Evolutionary conservation across 2,888 invertebrate genomes (phyloP).

Genomic region (Micropterix aruncella): DNA sequence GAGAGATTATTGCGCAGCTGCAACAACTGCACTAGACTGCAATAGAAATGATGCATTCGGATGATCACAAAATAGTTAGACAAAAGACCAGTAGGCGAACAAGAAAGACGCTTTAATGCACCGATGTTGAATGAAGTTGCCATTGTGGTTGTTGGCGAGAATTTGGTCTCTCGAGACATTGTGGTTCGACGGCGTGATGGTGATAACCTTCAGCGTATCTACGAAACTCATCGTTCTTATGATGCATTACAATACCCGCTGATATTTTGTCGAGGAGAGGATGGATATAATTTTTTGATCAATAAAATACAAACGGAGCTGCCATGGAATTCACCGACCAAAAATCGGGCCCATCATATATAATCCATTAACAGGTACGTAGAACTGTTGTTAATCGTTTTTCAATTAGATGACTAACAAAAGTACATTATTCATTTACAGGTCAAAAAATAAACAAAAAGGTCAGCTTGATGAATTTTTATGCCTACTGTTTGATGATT

Average conservation of each 20-base stretch:
- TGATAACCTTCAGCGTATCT: slow-evolving; percentile 9
- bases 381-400: no score
- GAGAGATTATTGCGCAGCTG: no score
- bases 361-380: neutral
- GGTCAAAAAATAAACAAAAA: neutral
- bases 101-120: slow-evolving; percentile 15
- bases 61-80: no score
- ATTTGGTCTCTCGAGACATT: slow-evolving; percentile 14
- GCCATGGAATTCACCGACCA: no score
- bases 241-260: slow-evolving; percentile 18
- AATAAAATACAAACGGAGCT: neutral
- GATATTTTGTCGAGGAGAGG: neutral
- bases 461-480: neutral
- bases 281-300: slow-evolving; percentile 1
- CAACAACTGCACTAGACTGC: no score
- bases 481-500: neutral
- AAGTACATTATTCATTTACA: no score
- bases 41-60: no score
- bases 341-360: no score
- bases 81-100: slow-evolving; percentile 14
- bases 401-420: no score
- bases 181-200: slow-evolving; percentile 12
- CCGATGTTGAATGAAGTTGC: slow-evolving; percentile 15
- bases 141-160: slow-evolving; percentile 14
- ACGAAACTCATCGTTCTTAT: slow-evolving; percentile 14